Evolutionary conservation across 2,113 vertebrate genomes (phyloP), one percentile per base, ranked within the genome.

Genomic region (Tinamus guttatus): DNA sequence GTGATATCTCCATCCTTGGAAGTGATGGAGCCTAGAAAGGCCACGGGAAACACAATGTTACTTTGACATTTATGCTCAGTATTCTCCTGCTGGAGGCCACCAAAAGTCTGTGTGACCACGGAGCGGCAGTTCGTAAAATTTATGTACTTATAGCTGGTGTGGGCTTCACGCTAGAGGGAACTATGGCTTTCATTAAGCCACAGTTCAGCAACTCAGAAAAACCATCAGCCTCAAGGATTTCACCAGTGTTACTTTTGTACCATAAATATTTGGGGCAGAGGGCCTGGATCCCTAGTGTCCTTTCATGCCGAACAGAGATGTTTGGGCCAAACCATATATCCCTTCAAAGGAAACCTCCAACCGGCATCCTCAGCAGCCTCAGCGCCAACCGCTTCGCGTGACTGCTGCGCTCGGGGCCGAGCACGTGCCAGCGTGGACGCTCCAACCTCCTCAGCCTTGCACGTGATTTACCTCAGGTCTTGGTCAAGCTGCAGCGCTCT

Each of bases 1-100:
- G 4, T 0, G 1, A 0, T 4, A 12, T 56, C 27, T 36, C 56
- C 24, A 51, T 7, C 13, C 0, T 0, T 7, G 45, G 45, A 58
- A 13, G 9, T 18, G 45, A 36, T 58, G 67, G 76, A 32, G 63
- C 25, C 52, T 56, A 59, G 27, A 38, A 90, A 60, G 68, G 68
- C 58, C 90, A 36, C 34, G 45, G 63, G 63, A 52, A 83, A 58
- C 49, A 18, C 60, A 28, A 21, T 19, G 34, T 16, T 7, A 13
- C 18, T 79, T 25, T 45, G 52, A 79, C 38, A 13, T 4, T 4
- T 54, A 8, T 28, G 63, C 6, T 65, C 43, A 83, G 47, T 68
- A 77, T 64, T 0, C 2, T 2, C 11, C 40, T 40, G 40, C 45
- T 47, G 45, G 45, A 6, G 49, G 21, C 49, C 49, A 52, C 51